Conservation (phyloP, 1,140 invertebrate genomes). For the Chironomus striatipennis region DNA sequence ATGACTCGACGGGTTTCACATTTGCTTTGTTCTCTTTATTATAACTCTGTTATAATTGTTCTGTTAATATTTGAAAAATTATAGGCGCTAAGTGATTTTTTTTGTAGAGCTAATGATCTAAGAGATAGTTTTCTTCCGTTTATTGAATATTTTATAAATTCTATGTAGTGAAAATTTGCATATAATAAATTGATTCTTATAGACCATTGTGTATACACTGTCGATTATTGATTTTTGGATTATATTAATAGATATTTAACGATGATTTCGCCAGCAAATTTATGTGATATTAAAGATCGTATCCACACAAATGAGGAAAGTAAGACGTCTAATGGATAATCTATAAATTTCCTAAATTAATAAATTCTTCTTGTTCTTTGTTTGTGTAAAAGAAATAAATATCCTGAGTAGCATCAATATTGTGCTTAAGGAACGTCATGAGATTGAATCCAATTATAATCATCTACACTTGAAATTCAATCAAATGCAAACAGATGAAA, state of each 20-base stretch:
- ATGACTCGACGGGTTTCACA: neutral
- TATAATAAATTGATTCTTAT: neutral
- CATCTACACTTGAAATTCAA: neutral
- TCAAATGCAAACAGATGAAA: neutral
- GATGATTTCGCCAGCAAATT: constrained; percentile 17
- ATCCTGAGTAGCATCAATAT: neutral
- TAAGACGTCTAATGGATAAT: neutral
- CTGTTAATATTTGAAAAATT: neutral
- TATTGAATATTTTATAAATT: neutral
- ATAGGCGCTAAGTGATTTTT: neutral
- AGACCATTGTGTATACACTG: neutral
- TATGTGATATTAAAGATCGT: constrained; percentile 16
- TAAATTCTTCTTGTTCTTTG: neutral
- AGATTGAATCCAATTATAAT: constrained; percentile 20
- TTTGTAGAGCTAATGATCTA: neutral
- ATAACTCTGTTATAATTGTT: neutral
- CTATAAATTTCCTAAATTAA: neutral
- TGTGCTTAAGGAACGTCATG: constrained; percentile 11
- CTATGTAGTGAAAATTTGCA: neutral
- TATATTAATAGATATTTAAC: neutral
- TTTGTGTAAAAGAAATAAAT: constrained; percentile 19
- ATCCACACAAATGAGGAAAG: constrained; percentile 21
- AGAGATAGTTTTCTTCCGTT: neutral
- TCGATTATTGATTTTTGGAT: neutral
- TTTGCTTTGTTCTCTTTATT: constrained; percentile 1